Conservation (phyloP, 2,113 vertebrate genomes). For the Syngnathoides biaculeatus region DNA sequence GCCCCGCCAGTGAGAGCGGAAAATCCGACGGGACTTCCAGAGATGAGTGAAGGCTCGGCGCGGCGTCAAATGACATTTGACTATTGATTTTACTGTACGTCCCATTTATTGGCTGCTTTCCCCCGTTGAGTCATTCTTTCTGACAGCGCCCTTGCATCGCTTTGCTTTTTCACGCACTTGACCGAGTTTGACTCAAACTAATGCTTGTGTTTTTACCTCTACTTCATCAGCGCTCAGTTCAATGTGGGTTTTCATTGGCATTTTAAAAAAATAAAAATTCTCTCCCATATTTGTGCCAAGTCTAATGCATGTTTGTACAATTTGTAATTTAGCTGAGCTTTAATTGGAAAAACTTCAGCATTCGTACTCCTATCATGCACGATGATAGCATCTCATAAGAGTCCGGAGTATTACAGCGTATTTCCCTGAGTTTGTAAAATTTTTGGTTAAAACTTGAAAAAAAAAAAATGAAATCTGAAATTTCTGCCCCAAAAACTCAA, state of each 20-base stretch:
- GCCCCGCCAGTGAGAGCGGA: background rate
- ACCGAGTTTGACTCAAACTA: background rate
- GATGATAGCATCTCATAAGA: no score
- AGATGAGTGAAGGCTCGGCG: background rate
- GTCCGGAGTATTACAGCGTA: no score
- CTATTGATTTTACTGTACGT: conserved; percentile 2
- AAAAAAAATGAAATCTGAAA: no score
- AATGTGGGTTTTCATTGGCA: background rate
- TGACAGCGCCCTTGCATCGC: background rate
- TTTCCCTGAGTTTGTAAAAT: no score
- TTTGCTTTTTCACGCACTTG: background rate
- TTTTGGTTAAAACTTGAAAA: no score
- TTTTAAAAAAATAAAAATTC: no score
- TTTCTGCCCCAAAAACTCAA: no score
- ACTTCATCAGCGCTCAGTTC: background rate
- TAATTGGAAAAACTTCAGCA: no score
- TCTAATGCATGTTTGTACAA: no score
- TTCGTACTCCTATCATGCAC: no score
- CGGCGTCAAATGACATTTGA: conserved; percentile 5
- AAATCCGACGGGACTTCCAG: background rate
- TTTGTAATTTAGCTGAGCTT: no score
- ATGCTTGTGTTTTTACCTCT: background rate
- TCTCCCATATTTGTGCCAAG: no score
- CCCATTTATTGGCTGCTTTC: background rate
- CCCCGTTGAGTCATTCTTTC: background rate